A percentile compares a stretch with the other conserved stretches of the same genome.
phyloP scores from a whole-genome alignment of 2,113 vertebrate species.

The Ovibos moschatus region DNA sequence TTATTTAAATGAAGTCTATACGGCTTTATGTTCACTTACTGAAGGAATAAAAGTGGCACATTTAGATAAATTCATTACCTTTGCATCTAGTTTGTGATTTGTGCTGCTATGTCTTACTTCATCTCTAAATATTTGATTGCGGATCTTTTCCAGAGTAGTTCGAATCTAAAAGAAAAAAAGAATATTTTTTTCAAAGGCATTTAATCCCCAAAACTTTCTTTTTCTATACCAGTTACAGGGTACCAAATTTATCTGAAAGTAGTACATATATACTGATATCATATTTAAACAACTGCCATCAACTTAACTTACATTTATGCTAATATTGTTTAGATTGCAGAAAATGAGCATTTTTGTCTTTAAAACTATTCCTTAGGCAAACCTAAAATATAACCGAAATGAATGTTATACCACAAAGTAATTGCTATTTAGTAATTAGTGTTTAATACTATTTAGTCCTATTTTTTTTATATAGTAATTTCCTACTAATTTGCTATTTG shows the following conservation, averaged over 20 bases:
- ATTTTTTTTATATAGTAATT: slow-evolving; percentile 49
- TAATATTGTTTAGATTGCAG: background rate
- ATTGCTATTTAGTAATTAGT: slow-evolving; percentile 10
- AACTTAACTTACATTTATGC: background rate
- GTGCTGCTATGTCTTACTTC: background rate
- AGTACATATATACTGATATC: background rate
- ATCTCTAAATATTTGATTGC: slow-evolving; percentile 72
- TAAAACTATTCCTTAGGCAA: background rate
- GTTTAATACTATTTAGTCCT: slow-evolving; percentile 18
- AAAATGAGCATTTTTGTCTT: slow-evolving; percentile 37
- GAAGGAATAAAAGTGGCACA: background rate
- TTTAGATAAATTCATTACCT: slow-evolving; percentile 60
- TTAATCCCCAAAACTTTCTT: background rate
- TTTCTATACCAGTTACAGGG: background rate
- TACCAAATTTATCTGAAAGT: background rate
- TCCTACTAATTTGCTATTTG: slow-evolving; percentile 56
- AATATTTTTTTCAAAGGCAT: background rate
- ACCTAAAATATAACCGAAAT: slow-evolving; percentile 36
- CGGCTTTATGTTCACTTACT: background rate
- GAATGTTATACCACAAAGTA: background rate
- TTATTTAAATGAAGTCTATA: background rate
- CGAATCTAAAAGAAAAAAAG: slow-evolving; percentile 64
- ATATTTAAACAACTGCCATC: background rate
- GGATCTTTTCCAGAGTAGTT: slow-evolving; percentile 78
- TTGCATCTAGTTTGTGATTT: slow-evolving; percentile 20